phyloP scores from a whole-genome alignment of 2,797 vertebrate genomes.

The Gambelia wislizenii region DNA sequence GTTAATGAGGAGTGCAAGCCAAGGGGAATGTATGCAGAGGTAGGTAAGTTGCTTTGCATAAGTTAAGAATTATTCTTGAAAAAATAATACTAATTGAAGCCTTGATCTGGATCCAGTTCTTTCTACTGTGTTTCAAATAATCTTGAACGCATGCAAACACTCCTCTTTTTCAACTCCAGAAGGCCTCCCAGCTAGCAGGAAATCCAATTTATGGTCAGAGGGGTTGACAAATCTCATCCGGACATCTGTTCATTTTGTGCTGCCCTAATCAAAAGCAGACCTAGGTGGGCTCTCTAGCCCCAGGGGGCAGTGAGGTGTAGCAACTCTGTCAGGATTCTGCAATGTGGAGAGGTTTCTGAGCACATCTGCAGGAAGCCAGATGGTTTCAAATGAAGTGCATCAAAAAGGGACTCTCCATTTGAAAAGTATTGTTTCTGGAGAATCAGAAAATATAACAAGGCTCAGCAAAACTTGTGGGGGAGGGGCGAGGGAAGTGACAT shows the following conservation, averaged over 20 bases:
- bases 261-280: neutral
- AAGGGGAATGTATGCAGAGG: neutral
- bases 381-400: neutral
- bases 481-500: no score
- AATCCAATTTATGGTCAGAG: conserved; percentile 43
- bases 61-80: neutral
- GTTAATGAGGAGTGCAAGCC: neutral
- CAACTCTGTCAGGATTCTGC: neutral
- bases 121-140: conserved; percentile 26
- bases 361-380: neutral
- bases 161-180: neutral
- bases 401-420: neutral
- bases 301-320: neutral
- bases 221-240: conserved; percentile 12
- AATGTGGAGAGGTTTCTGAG: neutral
- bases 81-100: neutral
- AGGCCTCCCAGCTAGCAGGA: conserved; percentile 28
- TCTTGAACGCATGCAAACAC: neutral
- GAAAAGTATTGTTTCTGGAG: neutral
- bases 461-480: neutral
- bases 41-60: neutral
- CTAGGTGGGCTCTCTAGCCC: neutral
- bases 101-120: conserved; percentile 30
- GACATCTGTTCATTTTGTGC: neutral
- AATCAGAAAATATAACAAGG: neutral